Conservation (phyloP, 2,888 invertebrate genomes). For the Cylindroiulus punctatus region DNA sequence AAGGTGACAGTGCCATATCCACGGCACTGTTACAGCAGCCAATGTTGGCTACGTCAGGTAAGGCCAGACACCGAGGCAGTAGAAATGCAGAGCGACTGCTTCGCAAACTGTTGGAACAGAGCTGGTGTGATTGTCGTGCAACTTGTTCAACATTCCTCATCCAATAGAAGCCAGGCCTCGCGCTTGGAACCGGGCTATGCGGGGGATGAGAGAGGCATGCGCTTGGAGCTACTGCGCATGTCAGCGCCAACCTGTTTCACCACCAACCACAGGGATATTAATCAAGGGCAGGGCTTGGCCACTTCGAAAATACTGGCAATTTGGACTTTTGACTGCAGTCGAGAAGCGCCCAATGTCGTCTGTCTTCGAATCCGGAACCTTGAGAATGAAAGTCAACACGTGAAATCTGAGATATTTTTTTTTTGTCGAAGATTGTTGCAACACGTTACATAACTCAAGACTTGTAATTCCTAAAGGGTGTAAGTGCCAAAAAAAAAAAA, state of each 20-base stretch:
- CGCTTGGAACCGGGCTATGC: not conserved
- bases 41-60: no score
- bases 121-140: not conserved
- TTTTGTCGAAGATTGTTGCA: no score
- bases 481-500: no score
- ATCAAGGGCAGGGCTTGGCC: conserved; percentile 4
- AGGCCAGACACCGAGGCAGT: no score
- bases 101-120: not conserved
- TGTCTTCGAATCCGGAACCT: no score
- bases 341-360: no score
- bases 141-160: conserved; percentile 1
- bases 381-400: no score
- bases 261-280: not conserved
- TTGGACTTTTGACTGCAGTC: no score
- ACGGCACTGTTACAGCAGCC: not conserved
- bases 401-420: no score
- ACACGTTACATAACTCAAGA: no score
- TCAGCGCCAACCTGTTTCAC: not conserved
- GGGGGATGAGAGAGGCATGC: not conserved
- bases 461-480: no score
- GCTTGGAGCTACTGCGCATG: not conserved
- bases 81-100: not conserved
- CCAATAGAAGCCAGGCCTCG: not conserved
- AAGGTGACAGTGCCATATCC: not conserved
- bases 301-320: not conserved